Conservation (phyloP, 1,140 invertebrate genomes). For the Palaemon carinicauda region DNA sequence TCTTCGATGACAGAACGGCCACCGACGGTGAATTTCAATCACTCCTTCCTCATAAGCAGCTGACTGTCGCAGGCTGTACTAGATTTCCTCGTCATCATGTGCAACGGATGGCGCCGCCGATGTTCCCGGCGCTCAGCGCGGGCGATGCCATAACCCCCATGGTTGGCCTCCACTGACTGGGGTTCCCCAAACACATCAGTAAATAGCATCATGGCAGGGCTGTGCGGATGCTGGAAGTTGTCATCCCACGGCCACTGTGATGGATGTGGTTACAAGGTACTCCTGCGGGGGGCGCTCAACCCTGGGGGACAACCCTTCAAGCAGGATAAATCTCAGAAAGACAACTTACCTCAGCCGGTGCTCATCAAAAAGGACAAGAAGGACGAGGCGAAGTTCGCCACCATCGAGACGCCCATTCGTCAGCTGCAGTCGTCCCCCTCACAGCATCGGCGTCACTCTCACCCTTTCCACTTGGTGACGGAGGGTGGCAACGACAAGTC, state of each 20-base stretch:
- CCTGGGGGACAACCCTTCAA: conserved; percentile 20
- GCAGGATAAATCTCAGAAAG: neutral
- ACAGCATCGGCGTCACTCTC: conserved; percentile 56
- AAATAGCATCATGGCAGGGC: conserved; percentile 51
- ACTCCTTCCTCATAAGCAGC: no score
- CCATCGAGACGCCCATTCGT: conserved; percentile 44
- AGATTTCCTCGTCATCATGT: no score
- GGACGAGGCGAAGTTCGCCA: conserved; percentile 8
- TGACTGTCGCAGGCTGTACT: no score
- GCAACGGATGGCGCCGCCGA: no score
- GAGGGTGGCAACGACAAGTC: neutral
- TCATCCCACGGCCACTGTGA: conserved; percentile 55
- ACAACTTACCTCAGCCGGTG: conserved; percentile 27
- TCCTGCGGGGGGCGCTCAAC: conserved; percentile 57
- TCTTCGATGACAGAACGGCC: neutral
- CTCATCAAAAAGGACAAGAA: conserved; percentile 31
- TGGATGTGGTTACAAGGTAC: conserved; percentile 59
- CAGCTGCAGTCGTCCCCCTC: conserved; percentile 50
- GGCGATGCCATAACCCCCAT: neutral
- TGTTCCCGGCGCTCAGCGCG: neutral
- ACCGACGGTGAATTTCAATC: no score
- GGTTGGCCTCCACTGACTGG: neutral
- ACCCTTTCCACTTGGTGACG: conserved; percentile 44
- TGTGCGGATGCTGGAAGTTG: conserved; percentile 59
- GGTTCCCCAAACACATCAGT: neutral